Base-by-base conservation (phyloP, 2,888 invertebrate genomes). In the Rotaria socialis region DNA sequence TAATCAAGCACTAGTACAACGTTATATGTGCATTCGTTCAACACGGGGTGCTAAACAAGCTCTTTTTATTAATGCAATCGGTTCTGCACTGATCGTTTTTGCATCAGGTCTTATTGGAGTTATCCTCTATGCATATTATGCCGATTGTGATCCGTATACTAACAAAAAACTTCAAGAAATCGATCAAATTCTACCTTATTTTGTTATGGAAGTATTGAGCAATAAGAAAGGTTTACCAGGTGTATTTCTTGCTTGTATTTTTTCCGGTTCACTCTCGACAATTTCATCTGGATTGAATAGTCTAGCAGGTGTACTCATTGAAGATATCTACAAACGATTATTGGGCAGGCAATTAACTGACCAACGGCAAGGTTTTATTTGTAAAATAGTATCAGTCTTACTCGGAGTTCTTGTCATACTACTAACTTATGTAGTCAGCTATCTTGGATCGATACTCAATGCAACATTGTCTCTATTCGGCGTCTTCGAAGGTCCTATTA, bases 1-100 rank as follows among this genome's bases (percentile, higher is more conserved):
- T 84, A 96, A 96, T 92, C 96, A 97, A 91, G 95, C 96, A 0
- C 95, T 96, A 60, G 94, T 96, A 84, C 96, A 97, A 91, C 94
- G 96, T 91, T 96, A 96, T 90, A 93, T 96, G 87, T 95, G 96
- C 0, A 94, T 96, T 2, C 94, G 95, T 89, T 93, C 93, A 80
- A 94, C 95, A 88, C 92, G 93, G 14, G 95, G 95, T 92, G 94
- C 94, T 43, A 84, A 67, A 60, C 55, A n/a, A 67, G 74, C 74
- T 11, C 16, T 67, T n/a, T 67, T 67, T 35, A n/a, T 67, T 35
- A 67, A 67, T n/a, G n/a, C 35, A 67, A 4, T 35, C 24, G 74
- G 74, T 67, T 35, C 35, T 67, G n/a, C 16, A 35, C n/a, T 67
- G n/a, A 67, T 67, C n/a, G n/a, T n/a, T 3, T 10, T n/a, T 22